Evolutionary conservation across 2,797 vertebrate species (phyloP), one percentile per base, ranked within the genome.

Genomic region (Apodemus agrarius): DNA sequence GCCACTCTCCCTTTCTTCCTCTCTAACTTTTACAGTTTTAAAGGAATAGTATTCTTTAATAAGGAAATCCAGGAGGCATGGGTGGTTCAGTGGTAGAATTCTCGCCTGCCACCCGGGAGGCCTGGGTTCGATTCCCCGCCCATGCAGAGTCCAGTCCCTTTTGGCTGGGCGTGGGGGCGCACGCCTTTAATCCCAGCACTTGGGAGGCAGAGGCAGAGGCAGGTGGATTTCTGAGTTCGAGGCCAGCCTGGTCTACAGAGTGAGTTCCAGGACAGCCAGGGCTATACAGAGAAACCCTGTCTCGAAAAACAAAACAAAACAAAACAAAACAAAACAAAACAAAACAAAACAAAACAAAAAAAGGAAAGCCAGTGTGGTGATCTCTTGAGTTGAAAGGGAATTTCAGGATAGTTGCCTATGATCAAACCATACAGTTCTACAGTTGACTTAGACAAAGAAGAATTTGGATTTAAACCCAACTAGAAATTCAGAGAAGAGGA

Each of bases 11-110:
- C 24, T 49, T 52, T 8, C 16, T 37, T 40, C 37, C 21, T 59
- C 12, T 91, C 14, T 80, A 67, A 92, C 19, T 43, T 46, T 76
- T 3, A n/a, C 26, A 67, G 11, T 57, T 63, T 88, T 94, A 43
- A 34, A 65, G 12, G 10, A 67, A 49, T 74, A 84, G 1, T 57
- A 84, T 72, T 92, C 31, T 26, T 54, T 40, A 72, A 52, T 74
- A 79, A 83, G 24, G n/a, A n/a, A n/a, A n/a, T n/a, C n/a, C n/a
- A n/a, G n/a, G 24, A 10, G 37, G 92, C 96, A 96, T 95, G 95
- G 96, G 95, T 95, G 97, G 96, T 97, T 98, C 97, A 92, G 96
- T 97, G 95, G 97, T 95, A 80, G 97, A 96, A 96, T 97, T 97
- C 96, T 96, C 83, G 52, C 97, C 97, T 97, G 94, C 96, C 96